These are phyloP conservation scores for Drosophila sucinea DNA, from an alignment of 1,140 invertebrate genomes.

Conservation along the genomic window DNA sequence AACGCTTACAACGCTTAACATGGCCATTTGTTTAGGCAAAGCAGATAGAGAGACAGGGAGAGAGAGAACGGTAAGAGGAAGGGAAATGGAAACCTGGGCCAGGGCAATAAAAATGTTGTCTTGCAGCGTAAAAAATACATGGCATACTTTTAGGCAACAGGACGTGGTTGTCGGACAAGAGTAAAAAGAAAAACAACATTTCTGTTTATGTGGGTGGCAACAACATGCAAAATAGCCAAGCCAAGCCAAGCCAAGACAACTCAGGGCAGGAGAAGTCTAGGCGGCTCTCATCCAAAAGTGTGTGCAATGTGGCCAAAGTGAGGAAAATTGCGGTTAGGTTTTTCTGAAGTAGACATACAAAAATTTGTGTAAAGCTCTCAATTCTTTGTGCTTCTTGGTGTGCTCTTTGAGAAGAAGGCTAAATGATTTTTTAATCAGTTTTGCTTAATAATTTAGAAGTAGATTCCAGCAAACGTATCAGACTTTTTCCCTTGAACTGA, in stretches of 20 bases:
- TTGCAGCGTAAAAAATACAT: constrained; percentile 41
- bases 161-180: constrained; percentile 16
- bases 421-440: neutral
- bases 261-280: neutral
- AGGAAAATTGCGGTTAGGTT: constrained; percentile 13
- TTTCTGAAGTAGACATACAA: constrained; percentile 19
- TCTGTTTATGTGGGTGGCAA: constrained; percentile 45
- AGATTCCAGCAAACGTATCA: no score
- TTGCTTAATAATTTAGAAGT: neutral
- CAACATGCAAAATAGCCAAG: constrained; percentile 37
- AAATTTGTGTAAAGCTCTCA: constrained; percentile 31
- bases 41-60: neutral
- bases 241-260: neutral
- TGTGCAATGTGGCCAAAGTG: constrained; percentile 14
- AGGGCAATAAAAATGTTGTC: constrained; percentile 46
- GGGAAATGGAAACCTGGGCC: neutral
- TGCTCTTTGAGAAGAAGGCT: neutral
- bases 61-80: neutral
- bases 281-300: constrained; percentile 9
- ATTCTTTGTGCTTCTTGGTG: constrained; percentile 8
- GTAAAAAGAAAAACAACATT: constrained; percentile 30
- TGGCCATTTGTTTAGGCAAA: constrained; percentile 37
- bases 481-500: no score
- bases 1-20: constrained; percentile 46
- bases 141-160: constrained; percentile 37